Conservation (phyloP, 1,140 invertebrate genomes). For the Thalassaphorura encarpata region DNA sequence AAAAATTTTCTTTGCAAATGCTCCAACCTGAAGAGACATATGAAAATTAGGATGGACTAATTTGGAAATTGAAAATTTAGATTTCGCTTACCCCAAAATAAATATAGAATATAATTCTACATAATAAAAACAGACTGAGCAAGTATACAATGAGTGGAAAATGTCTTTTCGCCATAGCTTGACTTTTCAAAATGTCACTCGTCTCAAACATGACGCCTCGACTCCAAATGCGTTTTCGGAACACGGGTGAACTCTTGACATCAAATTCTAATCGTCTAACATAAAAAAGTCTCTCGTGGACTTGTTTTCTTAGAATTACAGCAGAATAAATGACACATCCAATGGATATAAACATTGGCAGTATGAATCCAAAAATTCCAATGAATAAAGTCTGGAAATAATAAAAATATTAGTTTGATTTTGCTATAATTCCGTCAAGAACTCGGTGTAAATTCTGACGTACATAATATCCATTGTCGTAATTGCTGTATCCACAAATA, state of each 20-base stretch:
- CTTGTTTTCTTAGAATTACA: background rate
- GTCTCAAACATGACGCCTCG: conserved; percentile 1
- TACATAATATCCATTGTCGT: conserved; percentile 11
- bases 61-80: background rate
- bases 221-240: background rate
- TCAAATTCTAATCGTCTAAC: background rate
- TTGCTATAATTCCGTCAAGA: background rate
- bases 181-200: conserved; percentile 4
- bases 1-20: conserved; percentile 23
- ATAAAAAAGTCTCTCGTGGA: conserved; percentile 11
- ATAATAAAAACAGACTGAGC: conserved; percentile 14
- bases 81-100: conserved; percentile 28
- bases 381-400: conserved; percentile 27
- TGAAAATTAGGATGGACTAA: background rate
- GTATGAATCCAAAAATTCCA: conserved; percentile 24
- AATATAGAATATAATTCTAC: conserved; percentile 18
- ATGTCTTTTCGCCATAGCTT: conserved; percentile 15
- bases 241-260: background rate
- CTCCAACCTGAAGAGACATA: conserved; percentile 16
- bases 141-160: conserved; percentile 13
- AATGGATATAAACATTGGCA: conserved; percentile 17
- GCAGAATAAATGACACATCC: conserved; percentile 5
- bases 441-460: background rate
- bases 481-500: conserved; percentile 24
- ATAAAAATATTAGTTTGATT: background rate